Evolutionary conservation across 64 coral and sea anemone species (phyloP).

Genomic region (Stylophora pistillata): DNA sequence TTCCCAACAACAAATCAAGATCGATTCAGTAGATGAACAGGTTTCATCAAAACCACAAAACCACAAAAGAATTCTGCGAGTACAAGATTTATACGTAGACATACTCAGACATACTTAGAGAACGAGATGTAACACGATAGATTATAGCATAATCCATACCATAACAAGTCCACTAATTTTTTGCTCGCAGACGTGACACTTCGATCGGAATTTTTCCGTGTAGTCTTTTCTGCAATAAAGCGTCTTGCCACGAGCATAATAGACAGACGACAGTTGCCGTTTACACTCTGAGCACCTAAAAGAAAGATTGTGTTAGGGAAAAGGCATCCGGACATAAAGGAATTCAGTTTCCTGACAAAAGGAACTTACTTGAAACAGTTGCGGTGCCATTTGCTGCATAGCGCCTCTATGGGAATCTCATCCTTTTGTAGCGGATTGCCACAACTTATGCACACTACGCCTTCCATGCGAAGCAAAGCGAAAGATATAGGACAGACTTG

Average conservation of each 20-base stretch:
- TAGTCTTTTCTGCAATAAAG: slow-evolving; percentile 90
- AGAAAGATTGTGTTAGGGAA: neutral
- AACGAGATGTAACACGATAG: neutral
- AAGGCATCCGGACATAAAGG: neutral
- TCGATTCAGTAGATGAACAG: no score
- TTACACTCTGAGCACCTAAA: slow-evolving; percentile 78
- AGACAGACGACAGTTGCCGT: slow-evolving; percentile 44
- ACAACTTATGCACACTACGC: neutral
- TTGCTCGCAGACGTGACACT: slow-evolving; percentile 73
- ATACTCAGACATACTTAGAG: no score
- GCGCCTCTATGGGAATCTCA: neutral
- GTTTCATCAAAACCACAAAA: neutral
- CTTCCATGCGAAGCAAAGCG: neutral
- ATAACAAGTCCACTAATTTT: slow-evolving; percentile 86
- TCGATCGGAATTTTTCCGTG: slow-evolving; percentile 38
- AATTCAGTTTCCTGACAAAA: neutral
- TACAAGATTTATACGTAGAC: neutral
- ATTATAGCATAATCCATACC: slow-evolving; percentile 47
- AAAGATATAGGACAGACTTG: neutral
- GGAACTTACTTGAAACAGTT: slow-evolving; percentile 23
- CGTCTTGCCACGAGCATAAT: slow-evolving; percentile 76
- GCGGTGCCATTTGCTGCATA: slow-evolving; percentile 24
- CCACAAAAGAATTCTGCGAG: no score
- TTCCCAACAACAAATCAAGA: no score
- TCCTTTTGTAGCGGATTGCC: neutral